phyloP scores from a whole-genome alignment of 2,113 vertebrate genomes.

The Sinocyclocheilus rhinocerous region DNA sequence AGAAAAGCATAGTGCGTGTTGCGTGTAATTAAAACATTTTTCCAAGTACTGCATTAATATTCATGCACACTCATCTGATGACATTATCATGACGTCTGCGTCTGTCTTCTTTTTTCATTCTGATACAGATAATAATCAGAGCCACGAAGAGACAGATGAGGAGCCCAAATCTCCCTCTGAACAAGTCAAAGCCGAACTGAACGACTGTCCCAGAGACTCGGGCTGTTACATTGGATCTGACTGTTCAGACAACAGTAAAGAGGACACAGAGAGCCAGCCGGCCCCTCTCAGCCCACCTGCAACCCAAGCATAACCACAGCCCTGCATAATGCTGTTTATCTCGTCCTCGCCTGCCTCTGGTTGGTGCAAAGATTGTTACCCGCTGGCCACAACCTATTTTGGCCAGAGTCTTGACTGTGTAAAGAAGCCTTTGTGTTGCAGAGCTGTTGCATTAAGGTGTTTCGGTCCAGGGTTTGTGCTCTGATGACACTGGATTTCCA shows the following conservation, averaged over 20 bases:
- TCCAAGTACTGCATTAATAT: background rate
- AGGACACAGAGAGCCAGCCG: constrained; percentile 69
- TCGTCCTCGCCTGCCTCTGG: background rate
- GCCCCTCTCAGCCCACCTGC: constrained; percentile 23
- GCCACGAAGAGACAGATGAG: constrained; percentile 69
- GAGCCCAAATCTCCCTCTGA: constrained; percentile 57
- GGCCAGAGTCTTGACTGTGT: background rate
- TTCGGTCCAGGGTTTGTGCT: no score
- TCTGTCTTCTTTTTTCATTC: constrained; percentile 44
- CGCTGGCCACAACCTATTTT: background rate
- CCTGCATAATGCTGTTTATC: background rate
- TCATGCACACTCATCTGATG: background rate
- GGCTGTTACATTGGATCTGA: constrained; percentile 86
- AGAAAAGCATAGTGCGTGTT: background rate
- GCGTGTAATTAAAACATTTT: background rate
- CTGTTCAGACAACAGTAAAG: constrained; percentile 83
- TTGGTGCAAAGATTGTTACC: constrained; percentile 24
- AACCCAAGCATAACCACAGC: constrained; percentile 41
- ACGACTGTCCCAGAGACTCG: constrained; percentile 85
- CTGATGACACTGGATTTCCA: background rate
- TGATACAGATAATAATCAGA: constrained; percentile 71
- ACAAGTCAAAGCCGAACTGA: constrained; percentile 68
- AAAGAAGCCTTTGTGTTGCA: background rate
- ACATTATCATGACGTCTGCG: background rate
- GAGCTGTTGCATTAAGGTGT: constrained; percentile 4